A percentile compares a stretch with the other conserved stretches of the same genome.
These are phyloP conservation scores for Lycocorax pyrrhopterus DNA, from an alignment of 2,113 vertebrate species.

Conservation along the genomic window DNA sequence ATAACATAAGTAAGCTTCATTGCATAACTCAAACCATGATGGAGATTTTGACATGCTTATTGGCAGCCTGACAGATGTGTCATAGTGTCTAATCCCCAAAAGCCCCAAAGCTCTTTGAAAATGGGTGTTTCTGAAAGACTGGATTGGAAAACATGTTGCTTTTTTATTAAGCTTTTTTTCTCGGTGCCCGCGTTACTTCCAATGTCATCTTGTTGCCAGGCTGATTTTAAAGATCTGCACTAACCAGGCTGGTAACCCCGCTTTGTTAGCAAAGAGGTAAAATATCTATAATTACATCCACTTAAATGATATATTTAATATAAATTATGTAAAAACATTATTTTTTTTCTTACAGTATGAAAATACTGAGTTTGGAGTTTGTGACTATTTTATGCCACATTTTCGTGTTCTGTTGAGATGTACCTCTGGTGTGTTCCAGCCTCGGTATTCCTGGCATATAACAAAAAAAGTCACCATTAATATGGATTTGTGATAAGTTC, in stretches of 20 bases:
- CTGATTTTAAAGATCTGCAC: neutral
- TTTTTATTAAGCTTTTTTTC: slow-evolving; percentile 45
- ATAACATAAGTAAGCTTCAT: slow-evolving; percentile 38
- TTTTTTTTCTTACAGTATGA: neutral
- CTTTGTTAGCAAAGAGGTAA: neutral
- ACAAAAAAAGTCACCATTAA: neutral
- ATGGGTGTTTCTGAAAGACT: slow-evolving; percentile 64
- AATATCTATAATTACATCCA: neutral
- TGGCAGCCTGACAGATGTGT: slow-evolving; percentile 71
- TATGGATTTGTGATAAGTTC: neutral
- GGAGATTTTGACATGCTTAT: slow-evolving; percentile 67
- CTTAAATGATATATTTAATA: neutral
- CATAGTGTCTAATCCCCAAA: slow-evolving; percentile 63
- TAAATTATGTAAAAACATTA: neutral
- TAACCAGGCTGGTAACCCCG: neutral
- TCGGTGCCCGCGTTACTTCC: neutral
- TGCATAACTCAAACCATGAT: slow-evolving; percentile 42
- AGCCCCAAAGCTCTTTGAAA: slow-evolving; percentile 67
- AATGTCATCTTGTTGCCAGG: neutral
- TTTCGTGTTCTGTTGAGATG: neutral
- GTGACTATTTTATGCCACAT: neutral
- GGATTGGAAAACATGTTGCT: slow-evolving; percentile 60
- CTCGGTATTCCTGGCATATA: neutral
- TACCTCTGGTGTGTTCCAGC: neutral
- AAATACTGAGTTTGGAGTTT: neutral